Evolutionary conservation across 2,113 vertebrate species (phyloP).

Genomic region (Lagenorhynchus albirostris): DNA sequence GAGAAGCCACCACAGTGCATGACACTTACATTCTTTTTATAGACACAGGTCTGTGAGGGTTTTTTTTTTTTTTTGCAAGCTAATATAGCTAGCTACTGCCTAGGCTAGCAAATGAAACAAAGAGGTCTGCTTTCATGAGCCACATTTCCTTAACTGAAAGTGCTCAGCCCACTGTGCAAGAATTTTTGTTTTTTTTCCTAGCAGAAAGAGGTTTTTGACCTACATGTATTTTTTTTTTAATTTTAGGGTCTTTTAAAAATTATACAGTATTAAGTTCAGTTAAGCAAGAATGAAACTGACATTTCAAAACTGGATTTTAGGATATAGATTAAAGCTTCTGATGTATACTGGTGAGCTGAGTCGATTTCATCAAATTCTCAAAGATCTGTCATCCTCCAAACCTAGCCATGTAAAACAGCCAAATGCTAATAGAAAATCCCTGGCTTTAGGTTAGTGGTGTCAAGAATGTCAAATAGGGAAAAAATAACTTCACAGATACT

Average conservation of each 20-base stretch:
- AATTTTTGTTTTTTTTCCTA: background rate
- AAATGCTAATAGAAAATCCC: background rate
- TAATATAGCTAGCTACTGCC: conserved; percentile 11
- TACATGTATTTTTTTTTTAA: background rate
- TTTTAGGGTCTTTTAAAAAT: background rate
- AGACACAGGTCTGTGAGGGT: conserved; percentile 31
- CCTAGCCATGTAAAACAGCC: background rate
- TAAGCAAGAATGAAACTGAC: background rate
- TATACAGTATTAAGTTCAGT: background rate
- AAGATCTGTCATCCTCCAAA: background rate
- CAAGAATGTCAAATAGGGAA: background rate
- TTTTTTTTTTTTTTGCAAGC: background rate
- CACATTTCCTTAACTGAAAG: background rate
- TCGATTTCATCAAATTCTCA: conserved; percentile 12
- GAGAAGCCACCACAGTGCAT: conserved; percentile 23
- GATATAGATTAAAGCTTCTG: background rate
- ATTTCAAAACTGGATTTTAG: conserved; percentile 20
- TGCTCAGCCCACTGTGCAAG: background rate
- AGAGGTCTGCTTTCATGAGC: conserved; percentile 12
- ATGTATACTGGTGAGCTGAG: background rate
- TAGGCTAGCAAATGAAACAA: conserved; percentile 31
- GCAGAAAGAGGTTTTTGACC: background rate
- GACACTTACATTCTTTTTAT: conserved; percentile 45
- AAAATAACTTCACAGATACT: background rate
- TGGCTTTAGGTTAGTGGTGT: background rate